These are phyloP conservation scores for Gryon sp. DNA, from an alignment of 1,140 invertebrate species.

Conservation along the genomic window DNA sequence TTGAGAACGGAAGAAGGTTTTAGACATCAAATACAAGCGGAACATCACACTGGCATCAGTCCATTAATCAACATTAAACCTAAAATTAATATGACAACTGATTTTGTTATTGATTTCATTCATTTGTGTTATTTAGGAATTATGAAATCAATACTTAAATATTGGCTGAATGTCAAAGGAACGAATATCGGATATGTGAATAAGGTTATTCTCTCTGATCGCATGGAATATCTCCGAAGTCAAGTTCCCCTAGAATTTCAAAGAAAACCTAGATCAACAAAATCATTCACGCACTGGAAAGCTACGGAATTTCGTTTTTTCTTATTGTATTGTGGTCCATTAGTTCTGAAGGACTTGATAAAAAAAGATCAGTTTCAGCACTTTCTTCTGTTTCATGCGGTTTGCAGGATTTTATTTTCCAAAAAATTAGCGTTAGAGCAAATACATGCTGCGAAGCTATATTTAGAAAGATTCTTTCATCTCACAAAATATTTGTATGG, in stretches of 20 bases:
- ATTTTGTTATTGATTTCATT: conserved; percentile 22
- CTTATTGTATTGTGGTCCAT: too few species aligned
- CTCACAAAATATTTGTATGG: conserved; percentile 10
- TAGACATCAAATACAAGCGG: neutral
- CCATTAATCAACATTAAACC: conserved; percentile 9
- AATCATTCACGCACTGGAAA: conserved; percentile 11
- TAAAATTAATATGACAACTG: conserved; percentile 3
- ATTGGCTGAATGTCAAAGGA: neutral
- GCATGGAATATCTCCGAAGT: neutral
- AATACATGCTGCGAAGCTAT: neutral
- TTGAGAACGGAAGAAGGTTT: neutral
- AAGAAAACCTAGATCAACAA: too few species aligned
- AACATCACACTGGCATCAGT: neutral
- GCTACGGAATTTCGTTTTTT: conserved; percentile 9
- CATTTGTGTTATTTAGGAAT: conserved; percentile 1
- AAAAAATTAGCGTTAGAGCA: conserved; percentile 9
- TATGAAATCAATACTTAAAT: neutral
- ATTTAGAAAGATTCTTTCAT: conserved; percentile 21
- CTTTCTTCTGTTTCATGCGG: too few species aligned
- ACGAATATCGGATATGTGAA: neutral
- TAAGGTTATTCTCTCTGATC: neutral
- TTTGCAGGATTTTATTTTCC: conserved; percentile 18
- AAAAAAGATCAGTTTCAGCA: too few species aligned
- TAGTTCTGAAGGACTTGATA: too few species aligned
- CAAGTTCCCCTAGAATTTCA: neutral